A percentile compares a stretch with the other conserved stretches of the same genome.
Evolutionary conservation across 2,888 invertebrate genomes (phyloP).

Genomic region (Gerris lacustris): DNA sequence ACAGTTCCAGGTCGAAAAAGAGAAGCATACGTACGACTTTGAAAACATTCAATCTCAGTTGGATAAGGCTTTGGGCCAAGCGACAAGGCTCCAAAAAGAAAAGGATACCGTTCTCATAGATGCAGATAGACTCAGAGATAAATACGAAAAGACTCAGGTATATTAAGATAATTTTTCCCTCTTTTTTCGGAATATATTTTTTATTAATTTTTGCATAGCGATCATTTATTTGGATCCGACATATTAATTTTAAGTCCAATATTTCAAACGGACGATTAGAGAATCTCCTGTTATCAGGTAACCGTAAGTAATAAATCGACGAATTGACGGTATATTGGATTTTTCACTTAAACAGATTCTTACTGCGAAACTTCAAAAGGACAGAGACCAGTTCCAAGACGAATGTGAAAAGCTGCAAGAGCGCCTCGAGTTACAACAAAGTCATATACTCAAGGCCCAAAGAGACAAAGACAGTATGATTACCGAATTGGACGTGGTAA

Average conservation of each 20-base stretch:
- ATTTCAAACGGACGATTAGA: too few relatives aligned
- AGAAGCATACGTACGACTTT: constrained; percentile 80
- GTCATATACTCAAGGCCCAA: constrained; percentile 66
- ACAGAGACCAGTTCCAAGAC: constrained; percentile 67
- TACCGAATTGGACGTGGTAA: constrained; percentile 72
- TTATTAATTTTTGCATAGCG: background rate
- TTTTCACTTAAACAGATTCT: constrained; percentile 45
- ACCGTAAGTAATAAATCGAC: too few relatives aligned
- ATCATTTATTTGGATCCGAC: background rate
- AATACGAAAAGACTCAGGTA: constrained; percentile 81
- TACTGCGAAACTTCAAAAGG: constrained; percentile 70
- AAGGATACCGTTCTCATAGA: constrained; percentile 73
- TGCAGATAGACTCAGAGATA: constrained; percentile 73
- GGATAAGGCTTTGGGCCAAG: constrained; percentile 78
- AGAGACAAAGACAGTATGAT: constrained; percentile 73
- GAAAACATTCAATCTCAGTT: constrained; percentile 81
- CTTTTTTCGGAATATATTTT: background rate
- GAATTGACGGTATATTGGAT: too few relatives aligned
- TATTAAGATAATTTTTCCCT: constrained; percentile 22
- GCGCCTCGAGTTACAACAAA: constrained; percentile 66
- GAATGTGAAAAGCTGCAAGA: constrained; percentile 73
- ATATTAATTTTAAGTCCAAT: background rate
- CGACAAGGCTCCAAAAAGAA: constrained; percentile 78
- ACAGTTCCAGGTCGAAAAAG: constrained; percentile 75
- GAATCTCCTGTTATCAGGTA: too few relatives aligned